Conservation (phyloP, 2,888 invertebrate species). For the Caenorhabditis sinica region DNA sequence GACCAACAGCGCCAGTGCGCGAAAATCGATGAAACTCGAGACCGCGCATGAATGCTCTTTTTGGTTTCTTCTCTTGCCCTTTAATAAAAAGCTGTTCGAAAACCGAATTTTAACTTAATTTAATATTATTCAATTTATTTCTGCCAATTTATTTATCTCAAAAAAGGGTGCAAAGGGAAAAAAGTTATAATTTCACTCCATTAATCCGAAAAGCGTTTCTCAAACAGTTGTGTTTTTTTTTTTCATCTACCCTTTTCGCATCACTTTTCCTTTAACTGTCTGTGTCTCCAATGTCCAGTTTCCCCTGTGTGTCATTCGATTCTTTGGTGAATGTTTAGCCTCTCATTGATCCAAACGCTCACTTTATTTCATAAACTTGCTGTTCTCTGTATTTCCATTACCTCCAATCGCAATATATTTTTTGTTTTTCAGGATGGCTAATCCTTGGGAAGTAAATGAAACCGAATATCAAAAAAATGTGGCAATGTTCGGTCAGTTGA, state of each 20-base stretch:
- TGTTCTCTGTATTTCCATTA: neutral
- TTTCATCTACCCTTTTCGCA: neutral
- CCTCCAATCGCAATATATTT: neutral
- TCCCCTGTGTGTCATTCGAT: neutral
- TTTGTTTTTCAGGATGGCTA: constrained; percentile 35
- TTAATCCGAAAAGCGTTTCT: too few relatives aligned
- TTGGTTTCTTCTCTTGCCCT: neutral
- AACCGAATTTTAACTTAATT: too few relatives aligned
- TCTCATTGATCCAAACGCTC: neutral
- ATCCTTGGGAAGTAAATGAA: constrained; percentile 78
- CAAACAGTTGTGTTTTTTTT: neutral
- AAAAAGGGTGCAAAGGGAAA: too few relatives aligned
- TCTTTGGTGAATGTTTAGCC: neutral
- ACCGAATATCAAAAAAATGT: constrained; percentile 78
- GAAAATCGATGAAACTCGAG: constrained; percentile 7
- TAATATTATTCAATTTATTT: too few relatives aligned
- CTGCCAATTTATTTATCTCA: too few relatives aligned
- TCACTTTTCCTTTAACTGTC: neutral
- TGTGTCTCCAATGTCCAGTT: constrained; percentile 5
- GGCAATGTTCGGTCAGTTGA: constrained; percentile 75
- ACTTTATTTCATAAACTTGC: neutral
- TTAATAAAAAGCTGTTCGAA: too few relatives aligned
- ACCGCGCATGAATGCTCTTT: neutral
- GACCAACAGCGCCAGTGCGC: constrained; percentile 15
- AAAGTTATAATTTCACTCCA: too few relatives aligned